Evolutionary conservation across 1,140 invertebrate genomes (phyloP), one percentile per base, ranked within the genome.

Genomic region (Aphelinus atriplicis): DNA sequence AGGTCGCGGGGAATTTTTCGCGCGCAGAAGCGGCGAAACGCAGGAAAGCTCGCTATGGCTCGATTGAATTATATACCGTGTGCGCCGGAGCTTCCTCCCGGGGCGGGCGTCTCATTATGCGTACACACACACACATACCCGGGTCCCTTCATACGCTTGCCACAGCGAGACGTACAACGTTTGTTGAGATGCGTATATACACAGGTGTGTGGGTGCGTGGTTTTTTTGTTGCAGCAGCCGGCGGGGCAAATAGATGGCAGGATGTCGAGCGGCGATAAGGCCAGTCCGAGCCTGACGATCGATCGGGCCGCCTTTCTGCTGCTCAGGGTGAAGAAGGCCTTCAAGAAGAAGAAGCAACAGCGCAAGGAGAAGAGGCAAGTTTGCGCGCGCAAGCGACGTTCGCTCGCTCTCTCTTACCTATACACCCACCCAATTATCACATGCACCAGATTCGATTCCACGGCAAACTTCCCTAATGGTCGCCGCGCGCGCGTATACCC

Each of bases 331-430:
- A 96, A 95, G 83, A 92, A 94, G 83, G 95, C 95, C 43, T 96
- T 97, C 88, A 95, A 95, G 86, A 96, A 95, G 89, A 96, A 96
- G 86, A 93, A 94, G 79, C 92, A 95, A 81, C 92, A 94, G 82
- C 89, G 93, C 74, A 95, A 95, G 82, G 94, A 96, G 73, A 93
- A 94, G 87, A 93, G 93, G 93, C 90, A 78, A 84, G 82, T 26
- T 26, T 26, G 26, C 26, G 26, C 26, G 26, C 26, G 26, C 26
- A 26, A 26, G 26, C 26, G 26, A 26, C 26, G 50, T 56, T 60
- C 51, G 58, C 46, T 67, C 9, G 0, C 65, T 26, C 55, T 7
- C 48, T 60, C 51, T 69, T 69, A 10, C 4, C 75, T 77, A 76
- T 61, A 50, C n/a, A 48, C 63, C 53, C 7, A 6, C 58, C 4